A percentile compares a stretch with the other conserved stretches of the same genome.
Evolutionary conservation across 2,797 vertebrate species (phyloP).

Genomic region (Esox masquinongy): DNA sequence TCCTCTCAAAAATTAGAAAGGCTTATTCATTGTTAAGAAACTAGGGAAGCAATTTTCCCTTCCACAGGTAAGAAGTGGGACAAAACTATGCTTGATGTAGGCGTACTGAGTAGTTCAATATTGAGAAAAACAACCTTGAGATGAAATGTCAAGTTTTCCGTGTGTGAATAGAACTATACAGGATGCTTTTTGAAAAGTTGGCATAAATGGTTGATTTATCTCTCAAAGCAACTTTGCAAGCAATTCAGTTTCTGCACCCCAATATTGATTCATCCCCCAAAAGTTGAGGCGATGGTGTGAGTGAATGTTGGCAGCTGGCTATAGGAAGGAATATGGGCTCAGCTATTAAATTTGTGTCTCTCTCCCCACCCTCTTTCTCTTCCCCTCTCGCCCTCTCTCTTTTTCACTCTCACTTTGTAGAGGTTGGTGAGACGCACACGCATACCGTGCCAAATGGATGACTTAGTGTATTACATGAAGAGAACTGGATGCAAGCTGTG

Average conservation of each 20-base stretch:
- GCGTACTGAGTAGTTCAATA: neutral
- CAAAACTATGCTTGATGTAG: neutral
- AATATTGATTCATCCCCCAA: neutral
- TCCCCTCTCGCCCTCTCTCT: neutral
- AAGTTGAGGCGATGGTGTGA: neutral
- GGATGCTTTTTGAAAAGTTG: neutral
- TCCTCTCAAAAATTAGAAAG: too few species aligned
- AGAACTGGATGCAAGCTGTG: too few species aligned
- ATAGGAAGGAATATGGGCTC: neutral
- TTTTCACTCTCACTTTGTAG: neutral
- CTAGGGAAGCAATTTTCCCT: neutral
- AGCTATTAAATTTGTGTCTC: neutral
- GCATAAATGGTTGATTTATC: neutral
- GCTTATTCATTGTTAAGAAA: too few species aligned
- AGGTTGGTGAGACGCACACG: too few species aligned
- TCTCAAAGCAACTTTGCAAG: neutral
- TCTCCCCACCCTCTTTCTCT: neutral
- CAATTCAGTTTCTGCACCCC: neutral
- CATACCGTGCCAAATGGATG: too few species aligned
- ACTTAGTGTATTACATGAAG: too few species aligned
- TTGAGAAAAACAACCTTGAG: slow-evolving; percentile 6
- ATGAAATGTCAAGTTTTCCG: slow-evolving; percentile 13
- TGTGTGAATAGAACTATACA: neutral
- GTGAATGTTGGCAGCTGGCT: neutral
- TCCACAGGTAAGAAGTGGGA: slow-evolving; percentile 8